Percentiles rank a stretch among this genome's conserved stretches.
phyloP scores from a whole-genome alignment of 2,113 vertebrate genomes.

The Cyanoderma ruficeps region DNA sequence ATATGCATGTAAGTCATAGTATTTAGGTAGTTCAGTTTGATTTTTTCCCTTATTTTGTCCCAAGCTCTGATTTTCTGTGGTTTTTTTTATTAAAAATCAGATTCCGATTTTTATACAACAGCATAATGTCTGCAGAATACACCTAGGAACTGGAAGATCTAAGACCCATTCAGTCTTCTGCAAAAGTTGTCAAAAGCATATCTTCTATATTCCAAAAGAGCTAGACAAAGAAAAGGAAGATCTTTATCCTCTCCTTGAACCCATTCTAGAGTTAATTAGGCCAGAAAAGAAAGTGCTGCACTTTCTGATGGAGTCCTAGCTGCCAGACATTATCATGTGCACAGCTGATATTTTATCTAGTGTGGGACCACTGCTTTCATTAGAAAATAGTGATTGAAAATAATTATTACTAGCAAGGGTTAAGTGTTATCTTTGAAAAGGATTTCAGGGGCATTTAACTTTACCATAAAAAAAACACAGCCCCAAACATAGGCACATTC shows the following conservation, averaged over 20 bases:
- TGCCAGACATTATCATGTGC: not conserved
- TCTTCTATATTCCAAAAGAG: not conserved
- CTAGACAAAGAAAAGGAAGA: not conserved
- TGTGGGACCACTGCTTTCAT: not conserved
- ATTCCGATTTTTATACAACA: not conserved
- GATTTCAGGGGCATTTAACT: not conserved
- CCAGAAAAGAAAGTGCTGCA: not conserved
- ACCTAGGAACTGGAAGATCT: not conserved
- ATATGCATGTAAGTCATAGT: not conserved
- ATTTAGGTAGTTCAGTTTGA: not conserved
- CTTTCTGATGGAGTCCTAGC: not conserved
- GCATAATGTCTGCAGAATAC: not conserved
- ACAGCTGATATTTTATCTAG: not conserved
- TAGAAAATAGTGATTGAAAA: not conserved
- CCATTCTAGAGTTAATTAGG: not conserved
- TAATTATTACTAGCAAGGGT: not conserved
- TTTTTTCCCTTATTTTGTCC: not conserved
- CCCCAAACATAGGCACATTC: not conserved
- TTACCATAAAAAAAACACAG: fast-evolving
- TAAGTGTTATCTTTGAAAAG: not conserved
- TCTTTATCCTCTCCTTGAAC: not conserved
- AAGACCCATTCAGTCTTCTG: not conserved
- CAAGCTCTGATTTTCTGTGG: not conserved
- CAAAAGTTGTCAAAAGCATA: not conserved
- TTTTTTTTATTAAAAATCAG: not conserved